Conservation (phyloP, 30 jellyfish, hydroid and myxozoan species). For the Aurelia aurita region DNA sequence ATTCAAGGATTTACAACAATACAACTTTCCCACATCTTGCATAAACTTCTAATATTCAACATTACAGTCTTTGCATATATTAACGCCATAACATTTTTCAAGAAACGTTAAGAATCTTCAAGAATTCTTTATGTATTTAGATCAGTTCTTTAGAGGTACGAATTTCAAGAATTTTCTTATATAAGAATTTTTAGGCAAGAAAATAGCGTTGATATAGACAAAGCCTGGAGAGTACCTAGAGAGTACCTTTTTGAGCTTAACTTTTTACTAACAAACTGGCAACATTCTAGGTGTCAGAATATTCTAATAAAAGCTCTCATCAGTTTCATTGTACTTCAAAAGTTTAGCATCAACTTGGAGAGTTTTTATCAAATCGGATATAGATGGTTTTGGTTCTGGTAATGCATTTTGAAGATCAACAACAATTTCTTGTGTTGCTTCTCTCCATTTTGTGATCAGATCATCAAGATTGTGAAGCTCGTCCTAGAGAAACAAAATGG, state of each 20-base stretch:
- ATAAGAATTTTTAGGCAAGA: no score
- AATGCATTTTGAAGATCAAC: constrained; percentile 56
- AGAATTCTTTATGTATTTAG: no score
- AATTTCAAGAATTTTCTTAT: no score
- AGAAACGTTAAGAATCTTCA: no score
- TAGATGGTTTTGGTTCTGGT: constrained; percentile 69
- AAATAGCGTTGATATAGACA: not conserved
- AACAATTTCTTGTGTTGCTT: constrained; percentile 61
- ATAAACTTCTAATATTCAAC: no score
- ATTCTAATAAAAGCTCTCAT: constrained; percentile 29
- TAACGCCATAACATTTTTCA: no score
- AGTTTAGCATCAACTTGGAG: constrained; percentile 30
- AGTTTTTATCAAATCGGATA: constrained; percentile 30
- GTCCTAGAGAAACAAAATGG: constrained; percentile 5
- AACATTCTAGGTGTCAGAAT: no score
- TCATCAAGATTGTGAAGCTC: constrained; percentile 54
- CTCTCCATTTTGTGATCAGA: constrained; percentile 48
- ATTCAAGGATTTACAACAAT: no score
- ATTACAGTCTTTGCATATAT: no score
- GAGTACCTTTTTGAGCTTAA: not conserved
- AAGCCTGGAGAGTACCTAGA: not conserved
- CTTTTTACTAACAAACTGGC: not conserved
- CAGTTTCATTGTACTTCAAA: constrained; percentile 24
- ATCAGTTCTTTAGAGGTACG: no score
- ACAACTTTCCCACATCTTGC: no score